A percentile compares a stretch with the other conserved stretches of the same genome.
Conservation (phyloP, 2,888 invertebrate species). For the Priocnemis perturbator region DNA sequence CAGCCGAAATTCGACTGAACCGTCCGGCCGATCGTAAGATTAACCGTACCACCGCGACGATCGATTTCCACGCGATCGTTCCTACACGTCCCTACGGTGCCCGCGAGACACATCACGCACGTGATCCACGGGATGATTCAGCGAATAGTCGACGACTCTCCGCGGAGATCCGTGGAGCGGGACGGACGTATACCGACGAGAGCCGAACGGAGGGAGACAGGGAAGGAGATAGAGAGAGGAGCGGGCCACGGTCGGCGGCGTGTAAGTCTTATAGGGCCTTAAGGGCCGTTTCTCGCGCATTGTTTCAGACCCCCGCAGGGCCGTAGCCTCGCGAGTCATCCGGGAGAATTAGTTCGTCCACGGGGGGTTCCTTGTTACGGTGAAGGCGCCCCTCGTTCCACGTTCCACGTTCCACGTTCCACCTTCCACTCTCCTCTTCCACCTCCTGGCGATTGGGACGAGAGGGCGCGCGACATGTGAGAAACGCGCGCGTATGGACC, state of each 20-base stretch:
- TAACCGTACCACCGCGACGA: neutral
- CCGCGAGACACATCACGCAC: slow-evolving; percentile 53
- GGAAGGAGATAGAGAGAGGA: slow-evolving; percentile 42
- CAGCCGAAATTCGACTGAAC: too few species aligned
- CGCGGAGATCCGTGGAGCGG: slow-evolving; percentile 28
- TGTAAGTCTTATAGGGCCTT: slow-evolving; percentile 46
- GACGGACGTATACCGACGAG: neutral
- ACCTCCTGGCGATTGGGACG: slow-evolving; percentile 13
- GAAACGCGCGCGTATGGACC: slow-evolving; percentile 42
- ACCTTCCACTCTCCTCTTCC: slow-evolving; percentile 24
- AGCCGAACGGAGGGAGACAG: slow-evolving; percentile 16
- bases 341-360: slow-evolving; percentile 74
- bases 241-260: slow-evolving; percentile 44
- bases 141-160: slow-evolving; percentile 52
- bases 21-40: too few species aligned
- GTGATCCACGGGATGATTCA: slow-evolving; percentile 61
- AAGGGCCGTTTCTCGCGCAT: slow-evolving; percentile 70
- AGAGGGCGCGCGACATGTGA: slow-evolving; percentile 52
- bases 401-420: slow-evolving; percentile 20
- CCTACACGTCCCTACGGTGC: slow-evolving; percentile 51
- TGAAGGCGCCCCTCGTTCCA: slow-evolving; percentile 55
- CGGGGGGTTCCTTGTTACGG: slow-evolving; percentile 74
- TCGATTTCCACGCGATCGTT: slow-evolving; percentile 41
- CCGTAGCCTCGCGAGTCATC: slow-evolving; percentile 72
- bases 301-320: slow-evolving; percentile 74